Conservation (phyloP, 2,888 invertebrate genomes). For the Ptilodon capucinus region DNA sequence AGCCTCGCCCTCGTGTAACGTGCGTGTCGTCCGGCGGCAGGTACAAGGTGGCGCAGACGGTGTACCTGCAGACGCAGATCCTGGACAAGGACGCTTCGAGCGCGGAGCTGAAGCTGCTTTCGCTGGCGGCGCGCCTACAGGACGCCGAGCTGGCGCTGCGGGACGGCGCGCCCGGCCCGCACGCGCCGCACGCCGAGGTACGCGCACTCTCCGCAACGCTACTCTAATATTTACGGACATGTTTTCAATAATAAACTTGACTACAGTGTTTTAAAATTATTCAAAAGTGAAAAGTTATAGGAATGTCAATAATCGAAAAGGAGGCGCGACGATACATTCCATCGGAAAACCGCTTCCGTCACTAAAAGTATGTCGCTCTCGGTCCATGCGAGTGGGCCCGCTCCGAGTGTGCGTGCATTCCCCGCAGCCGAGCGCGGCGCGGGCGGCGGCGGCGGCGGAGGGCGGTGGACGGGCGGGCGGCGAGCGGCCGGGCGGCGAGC, state of each 20-base stretch:
- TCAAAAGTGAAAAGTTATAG: no score
- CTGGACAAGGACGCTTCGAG: slow-evolving; percentile 87
- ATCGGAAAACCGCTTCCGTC: no score
- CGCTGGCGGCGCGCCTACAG: slow-evolving; percentile 69
- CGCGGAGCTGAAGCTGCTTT: slow-evolving; percentile 66
- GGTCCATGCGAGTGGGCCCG: no score
- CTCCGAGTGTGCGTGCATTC: no score
- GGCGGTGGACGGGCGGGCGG: background rate
- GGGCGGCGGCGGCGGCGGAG: background rate
- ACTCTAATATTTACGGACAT: no score
- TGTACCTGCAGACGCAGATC: slow-evolving; percentile 91
- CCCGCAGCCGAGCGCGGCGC: slow-evolving; percentile 6
- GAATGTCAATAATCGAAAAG: no score
- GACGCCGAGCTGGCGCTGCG: slow-evolving; percentile 51
- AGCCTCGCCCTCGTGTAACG: background rate
- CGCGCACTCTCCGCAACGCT: background rate
- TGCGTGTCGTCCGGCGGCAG: slow-evolving; percentile 24
- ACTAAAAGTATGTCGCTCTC: no score
- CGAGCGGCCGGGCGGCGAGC: slow-evolving; percentile 1
- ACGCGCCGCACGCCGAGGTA: background rate
- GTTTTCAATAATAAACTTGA: no score
- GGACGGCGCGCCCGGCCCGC: background rate
- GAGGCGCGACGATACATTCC: no score
- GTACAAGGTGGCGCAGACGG: slow-evolving; percentile 94
- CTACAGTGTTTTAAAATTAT: no score